phyloP scores from a whole-genome alignment of 1,140 invertebrate species.

The Hydropsyche tenuis region DNA sequence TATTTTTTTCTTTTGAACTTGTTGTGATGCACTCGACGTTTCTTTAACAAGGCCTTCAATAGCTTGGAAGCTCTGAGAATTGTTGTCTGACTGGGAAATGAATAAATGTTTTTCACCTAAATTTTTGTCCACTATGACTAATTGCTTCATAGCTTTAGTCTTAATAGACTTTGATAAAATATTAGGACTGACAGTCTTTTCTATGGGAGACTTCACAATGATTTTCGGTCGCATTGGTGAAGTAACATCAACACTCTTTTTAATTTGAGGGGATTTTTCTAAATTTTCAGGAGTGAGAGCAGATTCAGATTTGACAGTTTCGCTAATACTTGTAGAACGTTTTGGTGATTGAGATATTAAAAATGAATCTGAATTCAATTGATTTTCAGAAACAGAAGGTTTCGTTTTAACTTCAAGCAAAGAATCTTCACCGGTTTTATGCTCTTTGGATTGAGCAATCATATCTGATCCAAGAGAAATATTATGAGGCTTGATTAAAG shows the following conservation, averaged over 20 bases:
- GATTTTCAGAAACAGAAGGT: neutral
- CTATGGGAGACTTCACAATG: conserved; percentile 50
- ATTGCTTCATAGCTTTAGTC: conserved; percentile 56
- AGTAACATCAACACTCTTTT: neutral
- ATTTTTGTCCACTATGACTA: conserved; percentile 59
- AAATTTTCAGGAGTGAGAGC: neutral
- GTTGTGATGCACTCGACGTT: neutral
- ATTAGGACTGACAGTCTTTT: conserved; percentile 59
- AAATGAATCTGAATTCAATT: neutral
- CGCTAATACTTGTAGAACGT: neutral
- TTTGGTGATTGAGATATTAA: neutral
- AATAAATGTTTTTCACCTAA: conserved; percentile 61
- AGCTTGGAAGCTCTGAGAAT: neutral
- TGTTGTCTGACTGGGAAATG: conserved; percentile 54
- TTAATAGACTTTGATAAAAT: conserved; percentile 62
- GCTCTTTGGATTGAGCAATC: neutral
- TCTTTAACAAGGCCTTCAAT: neutral
- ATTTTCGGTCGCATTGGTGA: conserved; percentile 19
- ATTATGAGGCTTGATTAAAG: conserved; percentile 1
- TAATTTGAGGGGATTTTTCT: neutral
- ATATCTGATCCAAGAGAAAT: neutral
- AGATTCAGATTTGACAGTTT: neutral
- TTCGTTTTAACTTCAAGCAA: neutral
- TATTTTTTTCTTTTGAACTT: conserved; percentile 3
- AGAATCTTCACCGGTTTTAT: neutral